Base-by-base conservation (phyloP, 1,140 invertebrate genomes). In the Drosophila guanche region DNA sequence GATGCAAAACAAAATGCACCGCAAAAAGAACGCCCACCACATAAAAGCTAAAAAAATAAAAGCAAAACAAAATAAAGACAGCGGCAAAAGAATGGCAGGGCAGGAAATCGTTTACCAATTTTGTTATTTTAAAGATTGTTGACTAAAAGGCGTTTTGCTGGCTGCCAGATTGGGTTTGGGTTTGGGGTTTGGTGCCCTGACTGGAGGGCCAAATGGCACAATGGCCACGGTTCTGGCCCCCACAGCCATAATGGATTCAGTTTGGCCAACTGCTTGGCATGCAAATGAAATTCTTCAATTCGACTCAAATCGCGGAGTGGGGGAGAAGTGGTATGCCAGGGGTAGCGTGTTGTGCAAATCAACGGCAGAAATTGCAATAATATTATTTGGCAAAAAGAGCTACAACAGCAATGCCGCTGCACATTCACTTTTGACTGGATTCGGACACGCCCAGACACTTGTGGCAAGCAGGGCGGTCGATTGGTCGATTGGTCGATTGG, bases 381-480 rank as follows among this genome's bases (percentile, higher is more conserved):
- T 76, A 76, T 70, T 77, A 48, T 53, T 70, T 68, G 53, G 53
- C 48, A 48, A 33, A 51, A 76, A 62, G 58, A 40, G 41, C 46
- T 55, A 29, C 42, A 55, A 52, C 74, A 53, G n/a, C 46, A 48
- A 66, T 41, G 55, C 52, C 63, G 70, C 45, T 63, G 79, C 83
- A 85, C 81, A 85, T 85, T 85, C 81, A 86, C 81, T 86, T 85
- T 85, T 85, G 77, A 66, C 61, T 71, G 68, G 63, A 55, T 40
- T 37, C 14, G 50, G 40, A 60, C 81, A 85, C 83, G 73, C 81
- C 80, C 78, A 54, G 33, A 16, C 51, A 53, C 67, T 79, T 76
- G 72, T 65, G 65, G 76, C 74, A 62, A 60, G 47, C 53, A 47
- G 62, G 46, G 69, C 50, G 51, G 50, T 60, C 58, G 43, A 41